Conservation (phyloP, 2,113 vertebrate genomes). For the Meleagris gallopavo region DNA sequence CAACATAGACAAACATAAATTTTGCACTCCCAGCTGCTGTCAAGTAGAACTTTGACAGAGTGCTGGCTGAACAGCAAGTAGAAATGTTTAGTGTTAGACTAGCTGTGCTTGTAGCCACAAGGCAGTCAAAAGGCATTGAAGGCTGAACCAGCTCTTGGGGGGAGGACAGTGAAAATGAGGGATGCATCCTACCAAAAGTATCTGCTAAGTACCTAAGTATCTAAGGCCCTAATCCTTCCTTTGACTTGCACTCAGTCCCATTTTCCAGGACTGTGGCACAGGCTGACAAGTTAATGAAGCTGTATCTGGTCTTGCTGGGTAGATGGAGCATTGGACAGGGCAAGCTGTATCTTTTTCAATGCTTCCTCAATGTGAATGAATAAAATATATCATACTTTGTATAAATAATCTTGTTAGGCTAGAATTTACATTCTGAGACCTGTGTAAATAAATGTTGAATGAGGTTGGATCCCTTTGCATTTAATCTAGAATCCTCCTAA, state of each 20-base stretch:
- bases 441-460: not conserved
- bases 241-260: not conserved
- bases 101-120: not conserved
- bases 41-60: not conserved
- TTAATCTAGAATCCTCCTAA: not conserved
- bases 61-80: not conserved
- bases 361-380: not conserved
- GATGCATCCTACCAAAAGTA: not conserved
- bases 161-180: not conserved
- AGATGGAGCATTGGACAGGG: not conserved
- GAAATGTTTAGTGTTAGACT: not conserved
- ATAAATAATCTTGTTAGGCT: not conserved
- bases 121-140: not conserved
- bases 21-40: conserved; percentile 7
- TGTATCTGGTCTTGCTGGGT: not conserved
- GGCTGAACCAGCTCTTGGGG: not conserved
- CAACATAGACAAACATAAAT: conserved; percentile 49
- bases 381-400: not conserved
- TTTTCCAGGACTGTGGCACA: not conserved
- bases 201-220: too few relatives aligned
- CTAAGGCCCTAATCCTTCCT: not conserved
- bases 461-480: not conserved
- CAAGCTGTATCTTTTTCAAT: not conserved
- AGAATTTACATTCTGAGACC: not conserved
- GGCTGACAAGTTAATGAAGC: not conserved